phyloP scores from a whole-genome alignment of 1,140 invertebrate species.

The Triops cancriformis region DNA sequence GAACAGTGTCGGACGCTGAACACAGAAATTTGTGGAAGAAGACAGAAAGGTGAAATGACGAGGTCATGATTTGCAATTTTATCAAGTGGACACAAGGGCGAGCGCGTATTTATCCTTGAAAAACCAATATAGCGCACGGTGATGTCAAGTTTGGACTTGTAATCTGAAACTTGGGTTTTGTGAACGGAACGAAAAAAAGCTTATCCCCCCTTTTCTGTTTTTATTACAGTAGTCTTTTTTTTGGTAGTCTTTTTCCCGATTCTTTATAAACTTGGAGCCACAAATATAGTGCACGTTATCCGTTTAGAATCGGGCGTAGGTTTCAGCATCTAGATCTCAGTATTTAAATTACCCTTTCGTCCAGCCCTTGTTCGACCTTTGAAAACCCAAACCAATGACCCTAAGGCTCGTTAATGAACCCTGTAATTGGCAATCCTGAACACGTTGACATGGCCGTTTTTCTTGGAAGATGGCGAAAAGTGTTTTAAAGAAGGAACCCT shows the following conservation, averaged over 20 bases:
- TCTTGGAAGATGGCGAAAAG: background rate
- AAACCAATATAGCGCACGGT: background rate
- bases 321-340: slow-evolving; percentile 13
- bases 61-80: background rate
- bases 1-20: background rate
- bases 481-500: background rate
- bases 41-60: background rate
- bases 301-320: background rate
- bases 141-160: background rate
- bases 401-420: background rate
- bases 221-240: background rate
- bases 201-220: slow-evolving; percentile 7
- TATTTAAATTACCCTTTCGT: background rate
- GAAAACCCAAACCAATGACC: background rate
- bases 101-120: background rate
- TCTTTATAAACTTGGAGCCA: background rate
- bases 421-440: background rate
- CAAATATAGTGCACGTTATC: slow-evolving; percentile 7
- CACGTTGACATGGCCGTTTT: background rate
- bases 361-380: background rate
- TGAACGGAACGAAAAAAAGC: background rate
- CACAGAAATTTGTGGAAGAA: background rate
- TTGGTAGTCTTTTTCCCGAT: background rate
- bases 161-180: background rate
- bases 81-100: background rate